Evolutionary conservation across 2,113 vertebrate species (phyloP).

Genomic region (Diadophis punctatus): DNA sequence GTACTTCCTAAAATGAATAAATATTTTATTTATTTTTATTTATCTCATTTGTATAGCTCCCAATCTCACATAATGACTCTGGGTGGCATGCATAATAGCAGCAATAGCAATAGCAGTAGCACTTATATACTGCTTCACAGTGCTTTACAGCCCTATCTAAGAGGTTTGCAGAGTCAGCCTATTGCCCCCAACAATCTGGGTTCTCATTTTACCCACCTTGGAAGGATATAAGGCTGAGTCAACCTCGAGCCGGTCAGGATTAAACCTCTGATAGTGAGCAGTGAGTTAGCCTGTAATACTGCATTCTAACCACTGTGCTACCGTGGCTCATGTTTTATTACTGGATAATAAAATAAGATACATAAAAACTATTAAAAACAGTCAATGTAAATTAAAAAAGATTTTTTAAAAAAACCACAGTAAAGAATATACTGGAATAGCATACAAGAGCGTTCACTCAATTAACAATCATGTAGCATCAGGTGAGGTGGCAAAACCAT

Average conservation of each 20-base stretch:
- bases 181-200: background rate
- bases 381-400: background rate
- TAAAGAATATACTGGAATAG: background rate
- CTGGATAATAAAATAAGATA: background rate
- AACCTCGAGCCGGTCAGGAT: background rate
- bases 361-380: background rate
- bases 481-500: background rate
- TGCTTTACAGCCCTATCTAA: background rate
- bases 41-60: background rate
- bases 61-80: background rate
- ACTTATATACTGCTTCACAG: background rate
- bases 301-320: background rate
- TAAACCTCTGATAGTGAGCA: background rate
- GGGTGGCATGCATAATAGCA: background rate
- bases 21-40: background rate
- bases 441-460: background rate
- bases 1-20: background rate
- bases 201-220: background rate
- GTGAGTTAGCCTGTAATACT: background rate
- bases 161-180: background rate
- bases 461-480: background rate
- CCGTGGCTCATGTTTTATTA: background rate
- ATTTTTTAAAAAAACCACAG: background rate
- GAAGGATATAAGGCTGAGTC: background rate
- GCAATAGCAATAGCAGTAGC: background rate